Percentiles rank a stretch among this genome's conserved stretches.
Conservation (phyloP, 2,113 vertebrate genomes). For the Grallaria varia region DNA sequence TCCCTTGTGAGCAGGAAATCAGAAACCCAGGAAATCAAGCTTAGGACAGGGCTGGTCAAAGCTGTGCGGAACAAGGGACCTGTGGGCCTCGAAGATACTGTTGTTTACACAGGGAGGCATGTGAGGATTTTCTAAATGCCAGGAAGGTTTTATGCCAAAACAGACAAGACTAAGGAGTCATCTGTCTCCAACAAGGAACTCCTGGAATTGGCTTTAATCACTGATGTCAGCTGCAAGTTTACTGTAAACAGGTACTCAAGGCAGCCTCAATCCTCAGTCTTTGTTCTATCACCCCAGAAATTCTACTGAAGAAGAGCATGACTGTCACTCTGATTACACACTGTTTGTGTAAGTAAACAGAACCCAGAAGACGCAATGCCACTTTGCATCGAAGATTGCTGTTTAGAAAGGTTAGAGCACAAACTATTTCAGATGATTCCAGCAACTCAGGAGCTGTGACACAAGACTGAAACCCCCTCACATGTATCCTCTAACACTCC, state of each 20-base stretch:
- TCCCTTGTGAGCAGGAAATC: neutral
- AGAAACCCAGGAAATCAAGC: neutral
- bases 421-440: neutral
- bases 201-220: neutral
- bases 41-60: neutral
- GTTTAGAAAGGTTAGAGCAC: neutral
- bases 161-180: neutral
- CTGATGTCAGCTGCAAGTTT: neutral
- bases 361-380: neutral
- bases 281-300: neutral
- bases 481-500: neutral
- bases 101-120: neutral
- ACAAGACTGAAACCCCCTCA: neutral
- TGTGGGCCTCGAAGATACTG: fast-evolving
- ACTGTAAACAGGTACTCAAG: neutral
- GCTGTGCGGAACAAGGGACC: neutral
- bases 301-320: neutral
- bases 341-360: neutral
- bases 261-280: neutral
- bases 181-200: neutral
- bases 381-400: neutral
- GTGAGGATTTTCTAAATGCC: neutral
- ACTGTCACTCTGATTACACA: neutral
- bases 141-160: neutral
- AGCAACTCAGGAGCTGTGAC: neutral